These are phyloP conservation scores for Caenorhabditis sp. DNA, from an alignment of 2,888 invertebrate genomes.

Conservation along the genomic window DNA sequence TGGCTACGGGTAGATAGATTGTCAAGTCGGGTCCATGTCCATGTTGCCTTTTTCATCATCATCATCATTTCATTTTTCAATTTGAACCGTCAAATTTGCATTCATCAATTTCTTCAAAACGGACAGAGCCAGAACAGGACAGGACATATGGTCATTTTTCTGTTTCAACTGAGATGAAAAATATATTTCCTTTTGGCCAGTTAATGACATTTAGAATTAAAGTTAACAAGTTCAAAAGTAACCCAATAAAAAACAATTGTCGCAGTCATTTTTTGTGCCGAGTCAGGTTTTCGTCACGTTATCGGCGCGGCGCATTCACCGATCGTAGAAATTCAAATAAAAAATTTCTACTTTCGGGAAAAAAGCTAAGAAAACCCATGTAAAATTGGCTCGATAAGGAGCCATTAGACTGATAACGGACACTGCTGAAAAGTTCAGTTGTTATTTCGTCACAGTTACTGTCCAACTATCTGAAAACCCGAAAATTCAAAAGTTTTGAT, in stretches of 20 bases:
- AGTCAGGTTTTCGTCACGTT: neutral
- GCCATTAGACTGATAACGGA: constrained; percentile 27
- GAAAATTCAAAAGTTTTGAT: neutral
- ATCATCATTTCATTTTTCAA: constrained; percentile 11
- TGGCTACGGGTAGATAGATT: constrained; percentile 13
- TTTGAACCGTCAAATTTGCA: neutral
- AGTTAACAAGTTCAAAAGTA: neutral
- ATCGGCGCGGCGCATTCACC: neutral
- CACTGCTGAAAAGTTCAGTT: constrained; percentile 52
- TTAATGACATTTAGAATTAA: too few relatives aligned
- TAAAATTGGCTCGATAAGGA: constrained; percentile 35
- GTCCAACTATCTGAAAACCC: too few relatives aligned
- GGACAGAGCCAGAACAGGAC: neutral
- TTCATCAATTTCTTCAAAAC: neutral
- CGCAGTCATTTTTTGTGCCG: neutral
- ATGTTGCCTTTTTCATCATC: constrained; percentile 34
- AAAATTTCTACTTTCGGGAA: constrained; percentile 8
- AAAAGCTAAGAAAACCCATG: constrained; percentile 21
- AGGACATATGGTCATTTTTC: too few relatives aligned
- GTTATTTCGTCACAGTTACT: constrained; percentile 49
- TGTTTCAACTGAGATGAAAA: too few relatives aligned
- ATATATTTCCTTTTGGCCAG: too few relatives aligned
- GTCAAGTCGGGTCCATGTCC: constrained; percentile 5
- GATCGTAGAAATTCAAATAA: constrained; percentile 11
- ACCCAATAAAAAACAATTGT: neutral